Evolutionary conservation across 2,888 invertebrate species (phyloP), one percentile per base, ranked within the genome.

Genomic region (Tetheella fluctuosa): DNA sequence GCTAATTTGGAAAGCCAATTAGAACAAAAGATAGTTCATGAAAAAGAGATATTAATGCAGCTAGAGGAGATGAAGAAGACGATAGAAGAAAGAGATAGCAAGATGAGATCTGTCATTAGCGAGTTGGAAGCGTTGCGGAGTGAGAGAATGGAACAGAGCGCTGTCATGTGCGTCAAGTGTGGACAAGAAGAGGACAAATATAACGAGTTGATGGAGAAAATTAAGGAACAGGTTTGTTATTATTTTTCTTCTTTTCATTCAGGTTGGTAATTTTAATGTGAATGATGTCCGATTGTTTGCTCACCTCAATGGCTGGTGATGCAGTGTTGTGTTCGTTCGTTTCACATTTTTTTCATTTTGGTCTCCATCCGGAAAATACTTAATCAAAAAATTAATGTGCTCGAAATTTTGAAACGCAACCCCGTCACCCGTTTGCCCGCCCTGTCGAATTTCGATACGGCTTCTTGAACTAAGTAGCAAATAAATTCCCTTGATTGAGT

Each of bases 1-100:
- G 92, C 94, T 0, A 96, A 96, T 69, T 85, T 97, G 52, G 98
- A 98, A 80, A 90, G 90, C 0, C 97, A 97, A 79, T 86, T 97
- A 0, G 96, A 97, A 79, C 90, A 93, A 13, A 96, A 96, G 79
- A 89, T 93, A 0, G 85, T 93, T 0, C 94, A 94, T 55, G 97
- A 97, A 77, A 83, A 86, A 0, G 94, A 95, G 59, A 93, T 96
- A 39, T 84, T 95, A 62, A 90, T 90, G 69, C 95, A 96, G 80
- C 92, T 95, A 23, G 91, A 93, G 59, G 90, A 93, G 60, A 90
- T 95, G 83, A 93, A 91, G 71, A 84, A 86, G 54, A 91, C 94
- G 0, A 94, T 95, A 61, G 91, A 94, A 2, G 94, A 94, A 10
- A 90, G 94, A 68, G 94, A 94, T 30, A 82, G 87, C 70, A 94